Conservation (phyloP, 2,888 invertebrate genomes). For the Tetranychus piercei region DNA sequence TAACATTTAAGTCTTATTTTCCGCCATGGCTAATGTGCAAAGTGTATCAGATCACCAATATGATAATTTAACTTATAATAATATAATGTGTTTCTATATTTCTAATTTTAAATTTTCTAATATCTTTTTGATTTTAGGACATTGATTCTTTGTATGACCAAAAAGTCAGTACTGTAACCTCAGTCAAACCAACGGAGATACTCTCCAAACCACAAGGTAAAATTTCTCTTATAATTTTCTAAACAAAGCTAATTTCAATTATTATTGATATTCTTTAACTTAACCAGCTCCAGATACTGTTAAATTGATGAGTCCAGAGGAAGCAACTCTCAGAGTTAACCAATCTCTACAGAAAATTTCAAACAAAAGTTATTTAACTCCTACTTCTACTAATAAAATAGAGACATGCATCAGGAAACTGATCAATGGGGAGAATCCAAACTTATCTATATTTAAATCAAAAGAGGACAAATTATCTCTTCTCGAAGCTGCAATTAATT, state of each 20-base stretch:
- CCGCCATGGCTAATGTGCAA: no score
- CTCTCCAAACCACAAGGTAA: neutral
- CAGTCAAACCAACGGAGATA: neutral
- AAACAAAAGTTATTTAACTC: neutral
- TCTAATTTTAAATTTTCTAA: neutral
- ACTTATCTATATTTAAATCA: conserved; percentile 6
- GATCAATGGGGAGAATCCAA: neutral
- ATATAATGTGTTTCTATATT: neutral
- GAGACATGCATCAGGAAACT: neutral
- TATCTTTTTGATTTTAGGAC: neutral
- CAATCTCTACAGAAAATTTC: neutral
- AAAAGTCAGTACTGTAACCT: neutral
- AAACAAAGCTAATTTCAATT: neutral
- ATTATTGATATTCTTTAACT: neutral
- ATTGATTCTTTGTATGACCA: neutral
- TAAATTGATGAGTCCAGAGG: conserved; percentile 1
- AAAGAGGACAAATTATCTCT: conserved; percentile 18
- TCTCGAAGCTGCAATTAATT: conserved; percentile 19
- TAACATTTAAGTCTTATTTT: no score
- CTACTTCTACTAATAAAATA: neutral
- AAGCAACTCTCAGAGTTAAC: neutral
- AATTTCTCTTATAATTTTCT: no score
- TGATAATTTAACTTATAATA: no score
- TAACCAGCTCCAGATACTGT: neutral
- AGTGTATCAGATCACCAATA: no score